These are phyloP conservation scores for Thaumatotibia leucotreta DNA, from an alignment of 1,140 invertebrate species.

Conservation along the genomic window DNA sequence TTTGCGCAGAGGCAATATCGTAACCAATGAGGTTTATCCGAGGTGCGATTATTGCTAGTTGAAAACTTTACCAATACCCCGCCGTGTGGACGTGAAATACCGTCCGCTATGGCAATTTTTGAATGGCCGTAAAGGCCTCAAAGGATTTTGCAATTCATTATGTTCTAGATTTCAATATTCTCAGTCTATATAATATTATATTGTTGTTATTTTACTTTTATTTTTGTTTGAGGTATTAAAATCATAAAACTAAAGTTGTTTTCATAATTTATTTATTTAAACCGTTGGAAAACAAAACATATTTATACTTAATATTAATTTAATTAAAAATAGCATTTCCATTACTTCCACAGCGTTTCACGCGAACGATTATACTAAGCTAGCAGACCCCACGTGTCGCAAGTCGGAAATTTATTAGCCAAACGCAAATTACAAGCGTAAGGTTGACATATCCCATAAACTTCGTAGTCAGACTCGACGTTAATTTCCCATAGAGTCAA, in stretches of 20 bases:
- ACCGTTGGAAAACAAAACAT: too few species aligned
- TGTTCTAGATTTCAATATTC: too few species aligned
- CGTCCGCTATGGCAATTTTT: conserved; percentile 94
- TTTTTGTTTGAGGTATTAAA: too few species aligned
- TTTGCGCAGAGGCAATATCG: conserved; percentile 89
- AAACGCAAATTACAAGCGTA: not conserved
- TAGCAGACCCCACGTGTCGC: not conserved
- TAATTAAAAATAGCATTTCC: too few species aligned
- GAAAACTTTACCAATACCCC: conserved; percentile 97
- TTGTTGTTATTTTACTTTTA: too few species aligned
- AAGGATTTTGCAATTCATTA: too few species aligned
- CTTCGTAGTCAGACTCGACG: not conserved
- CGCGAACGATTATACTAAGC: not conserved
- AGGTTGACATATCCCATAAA: not conserved
- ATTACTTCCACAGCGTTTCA: not conserved
- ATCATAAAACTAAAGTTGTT: too few species aligned
- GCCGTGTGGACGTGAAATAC: conserved; percentile 94
- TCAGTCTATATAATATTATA: too few species aligned
- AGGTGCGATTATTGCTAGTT: conserved; percentile 94
- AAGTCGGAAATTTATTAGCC: not conserved
- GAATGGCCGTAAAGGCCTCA: conserved; percentile 75
- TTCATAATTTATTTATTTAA: too few species aligned
- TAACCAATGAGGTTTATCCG: conserved; percentile 91
- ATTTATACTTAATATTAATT: too few species aligned
- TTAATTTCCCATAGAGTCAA: not conserved